These are phyloP conservation scores for Melangyna quadrimaculata DNA, from an alignment of 2,888 invertebrate genomes.

Conservation along the genomic window DNA sequence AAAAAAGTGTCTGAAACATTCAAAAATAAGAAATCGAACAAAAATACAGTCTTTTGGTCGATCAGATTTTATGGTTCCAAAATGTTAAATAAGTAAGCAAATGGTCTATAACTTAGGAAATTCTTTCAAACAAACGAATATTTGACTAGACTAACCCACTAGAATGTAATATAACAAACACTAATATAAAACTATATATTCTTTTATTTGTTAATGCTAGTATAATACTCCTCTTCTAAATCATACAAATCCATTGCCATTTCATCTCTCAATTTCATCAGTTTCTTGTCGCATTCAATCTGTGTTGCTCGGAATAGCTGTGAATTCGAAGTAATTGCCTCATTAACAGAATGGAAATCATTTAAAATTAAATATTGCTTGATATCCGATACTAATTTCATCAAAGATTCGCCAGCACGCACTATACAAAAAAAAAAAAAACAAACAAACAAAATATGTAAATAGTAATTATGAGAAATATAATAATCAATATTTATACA, in stretches of 20 bases:
- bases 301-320: conserved; percentile 94
- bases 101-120: too few relatives aligned
- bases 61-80: too few relatives aligned
- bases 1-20: too few relatives aligned
- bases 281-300: conserved; percentile 95
- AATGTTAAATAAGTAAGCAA: too few relatives aligned
- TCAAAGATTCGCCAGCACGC: conserved; percentile 96
- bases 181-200: neutral
- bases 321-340: conserved; percentile 96
- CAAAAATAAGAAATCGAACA: too few relatives aligned
- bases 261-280: conserved; percentile 95
- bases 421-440: conserved; percentile 83
- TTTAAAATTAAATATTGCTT: conserved; percentile 98
- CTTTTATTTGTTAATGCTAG: conserved; percentile 80
- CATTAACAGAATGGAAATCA: conserved; percentile 98
- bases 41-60: too few relatives aligned
- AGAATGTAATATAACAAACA: neutral
- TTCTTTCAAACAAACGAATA: too few relatives aligned
- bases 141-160: too few relatives aligned
- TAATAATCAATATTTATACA: neutral
- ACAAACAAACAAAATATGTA: neutral
- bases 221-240: conserved; percentile 81
- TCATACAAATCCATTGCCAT: conserved; percentile 91
- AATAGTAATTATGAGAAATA: neutral
- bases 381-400: conserved; percentile 98